phyloP scores from a whole-genome alignment of 2,113 vertebrate species.

The Rutilus rutilus region DNA sequence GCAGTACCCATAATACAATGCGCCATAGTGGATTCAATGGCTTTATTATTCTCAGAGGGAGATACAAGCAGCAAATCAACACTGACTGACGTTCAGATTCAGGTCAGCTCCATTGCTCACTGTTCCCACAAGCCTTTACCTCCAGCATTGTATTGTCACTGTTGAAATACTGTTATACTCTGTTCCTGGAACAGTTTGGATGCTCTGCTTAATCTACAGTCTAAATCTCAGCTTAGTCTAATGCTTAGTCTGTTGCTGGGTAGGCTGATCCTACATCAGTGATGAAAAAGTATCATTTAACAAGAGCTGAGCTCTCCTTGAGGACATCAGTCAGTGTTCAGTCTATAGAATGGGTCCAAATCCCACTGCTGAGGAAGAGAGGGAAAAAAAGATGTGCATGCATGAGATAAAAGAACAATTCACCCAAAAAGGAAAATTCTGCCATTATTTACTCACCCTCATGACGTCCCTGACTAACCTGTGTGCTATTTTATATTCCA shows the following conservation, averaged over 20 bases:
- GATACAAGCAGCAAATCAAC: slow-evolving; percentile 21
- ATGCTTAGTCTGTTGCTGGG: slow-evolving; percentile 37
- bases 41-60: not conserved
- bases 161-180: slow-evolving; percentile 5
- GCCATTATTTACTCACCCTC: not conserved
- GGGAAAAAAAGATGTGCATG: not conserved
- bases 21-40: not conserved
- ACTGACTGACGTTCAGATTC: slow-evolving; percentile 9
- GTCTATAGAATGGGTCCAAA: slow-evolving; percentile 46
- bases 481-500: not conserved
- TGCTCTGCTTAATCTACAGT: slow-evolving; percentile 29
- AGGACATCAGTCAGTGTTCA: slow-evolving; percentile 42
- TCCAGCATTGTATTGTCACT: not conserved
- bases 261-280: slow-evolving; percentile 47
- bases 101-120: not conserved
- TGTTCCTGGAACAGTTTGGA: slow-evolving; percentile 32
- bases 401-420: not conserved
- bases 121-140: not conserved
- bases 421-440: not conserved
- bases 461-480: not conserved
- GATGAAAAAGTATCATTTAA: slow-evolving; percentile 50
- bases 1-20: not conserved
- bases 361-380: slow-evolving; percentile 22
- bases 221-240: slow-evolving; percentile 17
- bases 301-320: slow-evolving; percentile 34